These are phyloP conservation scores for Vicugna pacos DNA, from an alignment of 2,113 vertebrate species.

Conservation along the genomic window DNA sequence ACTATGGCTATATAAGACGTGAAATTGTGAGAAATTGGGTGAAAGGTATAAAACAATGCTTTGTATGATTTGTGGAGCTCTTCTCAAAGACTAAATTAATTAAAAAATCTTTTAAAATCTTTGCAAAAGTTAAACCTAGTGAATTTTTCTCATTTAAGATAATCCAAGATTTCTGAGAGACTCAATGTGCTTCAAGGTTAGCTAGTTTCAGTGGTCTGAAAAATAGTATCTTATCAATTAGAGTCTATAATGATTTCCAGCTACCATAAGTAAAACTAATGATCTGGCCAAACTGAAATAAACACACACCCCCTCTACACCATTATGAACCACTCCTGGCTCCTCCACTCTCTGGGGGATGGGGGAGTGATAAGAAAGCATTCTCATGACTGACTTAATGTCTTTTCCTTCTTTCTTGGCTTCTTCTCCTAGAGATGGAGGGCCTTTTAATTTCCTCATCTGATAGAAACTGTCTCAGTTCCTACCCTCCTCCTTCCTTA, in stretches of 20 bases:
- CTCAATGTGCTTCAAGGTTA: not conserved
- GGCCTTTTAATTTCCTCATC: not conserved
- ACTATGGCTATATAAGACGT: not conserved
- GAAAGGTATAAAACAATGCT: not conserved
- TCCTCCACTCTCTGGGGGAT: not conserved
- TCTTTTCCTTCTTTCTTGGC: not conserved
- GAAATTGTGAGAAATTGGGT: not conserved
- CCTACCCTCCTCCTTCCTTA: not conserved
- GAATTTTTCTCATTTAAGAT: slow-evolving; percentile 21
- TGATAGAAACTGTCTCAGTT: not conserved
- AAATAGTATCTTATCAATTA: not conserved
- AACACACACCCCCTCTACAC: not conserved
- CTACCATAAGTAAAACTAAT: not conserved
- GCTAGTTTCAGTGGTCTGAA: not conserved
- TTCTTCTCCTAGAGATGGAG: not conserved
- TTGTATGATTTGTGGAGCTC: not conserved
- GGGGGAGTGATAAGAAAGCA: not conserved
- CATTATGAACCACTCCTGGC: not conserved
- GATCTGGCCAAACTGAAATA: not conserved
- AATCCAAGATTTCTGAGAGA: slow-evolving; percentile 60
- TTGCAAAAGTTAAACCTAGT: slow-evolving; percentile 2
- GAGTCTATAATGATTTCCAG: not conserved
- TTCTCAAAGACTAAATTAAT: not conserved
- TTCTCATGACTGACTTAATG: not conserved
- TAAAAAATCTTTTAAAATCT: not conserved